phyloP scores from a whole-genome alignment of 2,797 vertebrate genomes.

The Poeciliopsis gracilis region DNA sequence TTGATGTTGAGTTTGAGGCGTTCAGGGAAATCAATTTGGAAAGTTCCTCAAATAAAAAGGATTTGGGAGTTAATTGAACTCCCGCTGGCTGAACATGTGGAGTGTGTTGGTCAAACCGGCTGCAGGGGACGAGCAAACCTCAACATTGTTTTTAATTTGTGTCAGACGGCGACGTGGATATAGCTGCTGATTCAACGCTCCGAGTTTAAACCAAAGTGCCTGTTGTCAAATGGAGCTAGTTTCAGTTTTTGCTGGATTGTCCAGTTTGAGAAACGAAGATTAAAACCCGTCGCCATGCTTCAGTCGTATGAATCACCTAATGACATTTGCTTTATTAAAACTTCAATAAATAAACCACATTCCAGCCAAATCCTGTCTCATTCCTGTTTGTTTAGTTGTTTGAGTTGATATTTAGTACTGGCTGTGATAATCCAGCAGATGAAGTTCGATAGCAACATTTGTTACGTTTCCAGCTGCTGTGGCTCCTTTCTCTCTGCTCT shows the following conservation, averaged over 20 bases:
- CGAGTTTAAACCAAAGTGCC: constrained; percentile 22
- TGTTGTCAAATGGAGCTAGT: constrained; percentile 36
- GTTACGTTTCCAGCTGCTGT: too few relatives aligned
- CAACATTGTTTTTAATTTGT: constrained; percentile 67
- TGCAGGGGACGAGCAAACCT: constrained; percentile 48
- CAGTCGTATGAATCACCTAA: neutral
- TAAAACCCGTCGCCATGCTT: neutral
- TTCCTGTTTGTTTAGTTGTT: neutral
- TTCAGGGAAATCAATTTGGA: constrained; percentile 72
- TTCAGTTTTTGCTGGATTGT: neutral
- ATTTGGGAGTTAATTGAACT: constrained; percentile 74
- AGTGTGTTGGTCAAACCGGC: constrained; percentile 61
- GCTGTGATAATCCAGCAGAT: too few relatives aligned
- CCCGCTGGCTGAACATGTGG: constrained; percentile 58
- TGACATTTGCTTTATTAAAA: neutral
- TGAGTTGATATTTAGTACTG: neutral
- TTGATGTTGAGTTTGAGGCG: constrained; percentile 62
- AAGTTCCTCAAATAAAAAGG: constrained; percentile 71
- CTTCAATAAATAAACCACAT: neutral
- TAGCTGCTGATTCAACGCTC: constrained; percentile 46
- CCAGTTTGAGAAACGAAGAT: neutral
- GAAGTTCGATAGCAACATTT: too few relatives aligned
- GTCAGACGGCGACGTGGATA: constrained; percentile 53
- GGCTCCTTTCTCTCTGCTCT: too few relatives aligned
- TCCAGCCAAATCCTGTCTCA: neutral